phyloP scores from a whole-genome alignment of 2,888 invertebrate genomes.

The Cantharis lateralis region DNA sequence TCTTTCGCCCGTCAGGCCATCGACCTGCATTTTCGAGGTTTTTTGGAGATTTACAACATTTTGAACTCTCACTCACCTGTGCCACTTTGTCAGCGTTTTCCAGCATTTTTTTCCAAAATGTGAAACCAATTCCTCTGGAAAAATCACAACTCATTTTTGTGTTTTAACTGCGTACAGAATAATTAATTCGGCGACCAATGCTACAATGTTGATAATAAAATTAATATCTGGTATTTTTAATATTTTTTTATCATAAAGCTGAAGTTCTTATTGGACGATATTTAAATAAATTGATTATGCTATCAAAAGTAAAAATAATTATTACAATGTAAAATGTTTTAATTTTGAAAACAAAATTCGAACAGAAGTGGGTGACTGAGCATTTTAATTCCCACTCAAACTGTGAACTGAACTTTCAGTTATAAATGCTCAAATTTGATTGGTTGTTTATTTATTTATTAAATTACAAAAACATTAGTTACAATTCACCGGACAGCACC shows the following conservation, averaged over 20 bases:
- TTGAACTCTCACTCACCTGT: background rate
- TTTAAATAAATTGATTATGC: too few relatives aligned
- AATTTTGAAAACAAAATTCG: too few relatives aligned
- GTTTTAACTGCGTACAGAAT: background rate
- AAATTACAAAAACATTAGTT: background rate
- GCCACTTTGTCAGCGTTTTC: background rate
- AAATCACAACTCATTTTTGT: background rate
- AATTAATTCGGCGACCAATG: background rate
- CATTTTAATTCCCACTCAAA: too few relatives aligned
- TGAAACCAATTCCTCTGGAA: background rate
- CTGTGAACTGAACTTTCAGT: too few relatives aligned
- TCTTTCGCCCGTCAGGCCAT: constrained; percentile 8
- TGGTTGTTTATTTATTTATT: background rate
- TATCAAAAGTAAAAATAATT: too few relatives aligned
- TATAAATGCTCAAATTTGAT: too few relatives aligned
- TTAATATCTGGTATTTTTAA: background rate
- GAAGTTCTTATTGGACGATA: too few relatives aligned
- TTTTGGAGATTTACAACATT: too few relatives aligned
- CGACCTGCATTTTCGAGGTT: constrained; percentile 4
- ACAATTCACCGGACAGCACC: background rate
- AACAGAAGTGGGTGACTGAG: too few relatives aligned
- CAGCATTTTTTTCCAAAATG: background rate
- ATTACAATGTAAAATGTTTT: too few relatives aligned
- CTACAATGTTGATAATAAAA: background rate
- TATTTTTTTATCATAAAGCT: too few relatives aligned